Base-by-base conservation (phyloP, 2,888 invertebrate genomes). In the Bellardia bayeri region DNA sequence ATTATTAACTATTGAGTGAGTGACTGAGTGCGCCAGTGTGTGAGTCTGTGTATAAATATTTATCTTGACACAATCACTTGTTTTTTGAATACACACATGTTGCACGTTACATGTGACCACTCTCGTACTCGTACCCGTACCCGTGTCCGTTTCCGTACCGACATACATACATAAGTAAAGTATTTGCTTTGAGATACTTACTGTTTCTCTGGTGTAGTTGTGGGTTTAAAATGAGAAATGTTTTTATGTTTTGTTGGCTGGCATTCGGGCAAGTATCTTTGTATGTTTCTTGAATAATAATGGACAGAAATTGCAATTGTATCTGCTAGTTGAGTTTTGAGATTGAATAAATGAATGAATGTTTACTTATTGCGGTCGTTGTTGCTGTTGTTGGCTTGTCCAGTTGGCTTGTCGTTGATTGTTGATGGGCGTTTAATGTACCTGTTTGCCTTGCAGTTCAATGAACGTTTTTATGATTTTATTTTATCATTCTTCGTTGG, bases 391-490 rank as follows among this genome's bases (percentile, higher is more conserved):
- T 45, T 40, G 11, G 11, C n/a, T 74, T 86, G 74, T 81, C 75
- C 85, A 85, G 75, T 75, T 85, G 45, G 69, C 16, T 86, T 87
- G 63, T 74, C 85, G 86, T 51, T 79, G 61, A 61, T 74, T 63
- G 54, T 81, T 88, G 89, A 82, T 88, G 88, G 83, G 86, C 84
- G 89, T 88, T 86, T 87, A 85, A 84, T 88, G 84, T 92, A 92
- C 92, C 92, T 89, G 92, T 92, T 92, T 92, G 91, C 93, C 92
- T 93, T 93, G 92, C 91, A 91, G 93, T 92, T 92, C 92, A 92
- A 91, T 92, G 92, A 89, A 91, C 92, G 89, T 78, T 66, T 87
- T 71, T 45, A 42, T 69, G 40, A 61, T 76, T 78, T 83, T 63
- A n/a, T 68, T 83, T 76, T 82, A 58, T 68, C 64, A 78, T 79